Conservation (phyloP, 2,888 invertebrate species). For the Standfussiana lucernea region DNA sequence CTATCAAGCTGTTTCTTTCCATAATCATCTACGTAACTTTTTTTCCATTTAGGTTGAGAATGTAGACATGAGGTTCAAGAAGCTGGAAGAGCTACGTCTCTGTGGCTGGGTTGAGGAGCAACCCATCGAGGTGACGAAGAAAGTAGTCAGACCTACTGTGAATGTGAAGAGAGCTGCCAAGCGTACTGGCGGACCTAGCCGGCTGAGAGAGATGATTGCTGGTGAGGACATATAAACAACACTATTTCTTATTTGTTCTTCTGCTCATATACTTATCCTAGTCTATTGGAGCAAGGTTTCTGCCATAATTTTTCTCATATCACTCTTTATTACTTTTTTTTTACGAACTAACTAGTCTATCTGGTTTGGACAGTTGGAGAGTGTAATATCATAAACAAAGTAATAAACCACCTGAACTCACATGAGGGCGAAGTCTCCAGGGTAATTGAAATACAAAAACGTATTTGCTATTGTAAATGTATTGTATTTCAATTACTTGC, state of each 20-base stretch:
- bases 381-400: background rate
- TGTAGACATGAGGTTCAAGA: constrained; percentile 91
- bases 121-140: constrained; percentile 65
- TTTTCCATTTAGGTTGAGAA: constrained; percentile 89
- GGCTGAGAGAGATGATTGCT: constrained; percentile 84
- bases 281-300: background rate
- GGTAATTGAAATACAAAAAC: no score
- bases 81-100: constrained; percentile 83
- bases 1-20: background rate
- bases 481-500: no score
- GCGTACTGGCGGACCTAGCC: constrained; percentile 71
- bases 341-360: background rate
- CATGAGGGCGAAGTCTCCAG: no score
- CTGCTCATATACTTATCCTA: background rate
- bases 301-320: background rate
- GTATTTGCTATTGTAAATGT: no score
- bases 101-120: constrained; percentile 90
- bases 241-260: background rate
- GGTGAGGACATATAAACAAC: constrained; percentile 72
- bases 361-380: background rate
- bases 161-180: constrained; percentile 66
- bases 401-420: no score
- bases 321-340: background rate
- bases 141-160: constrained; percentile 55
- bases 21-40: background rate